phyloP scores from a whole-genome alignment of 2,113 vertebrate species.

The Arenaria interpres region DNA sequence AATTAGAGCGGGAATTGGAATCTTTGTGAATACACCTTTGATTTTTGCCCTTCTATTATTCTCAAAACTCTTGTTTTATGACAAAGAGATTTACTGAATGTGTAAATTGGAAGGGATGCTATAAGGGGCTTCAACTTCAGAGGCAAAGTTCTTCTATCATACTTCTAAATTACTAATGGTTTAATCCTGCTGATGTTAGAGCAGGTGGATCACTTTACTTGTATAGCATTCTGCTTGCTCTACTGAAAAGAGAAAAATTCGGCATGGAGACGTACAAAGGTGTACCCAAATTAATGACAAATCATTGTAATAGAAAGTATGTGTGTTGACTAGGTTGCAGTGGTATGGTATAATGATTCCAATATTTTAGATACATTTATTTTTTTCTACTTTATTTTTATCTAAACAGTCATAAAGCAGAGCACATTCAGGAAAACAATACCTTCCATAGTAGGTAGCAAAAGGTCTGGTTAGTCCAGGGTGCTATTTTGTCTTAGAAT shows the following conservation, averaged over 20 bases:
- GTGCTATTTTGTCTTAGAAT: neutral
- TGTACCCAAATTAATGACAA: neutral
- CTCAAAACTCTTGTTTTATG: neutral
- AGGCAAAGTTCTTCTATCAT: neutral
- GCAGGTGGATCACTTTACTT: neutral
- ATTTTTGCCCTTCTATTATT: neutral
- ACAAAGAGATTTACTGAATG: neutral
- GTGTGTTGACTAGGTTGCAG: neutral
- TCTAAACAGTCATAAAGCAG: neutral
- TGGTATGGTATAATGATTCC: neutral
- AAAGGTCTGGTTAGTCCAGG: neutral
- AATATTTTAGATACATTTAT: neutral
- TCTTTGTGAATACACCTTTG: neutral
- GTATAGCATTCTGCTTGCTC: neutral
- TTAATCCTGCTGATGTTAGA: neutral
- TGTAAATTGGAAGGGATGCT: neutral
- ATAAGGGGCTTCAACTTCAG: neutral
- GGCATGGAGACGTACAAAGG: neutral
- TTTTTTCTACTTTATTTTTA: neutral
- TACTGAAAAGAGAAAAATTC: neutral
- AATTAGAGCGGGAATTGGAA: neutral
- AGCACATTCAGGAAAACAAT: neutral
- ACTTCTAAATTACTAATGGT: neutral
- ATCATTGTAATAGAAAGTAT: neutral
- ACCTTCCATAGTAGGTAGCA: neutral